Evolutionary conservation across 2,797 vertebrate genomes (phyloP).

Genomic region (Pempheris klunzingeri): DNA sequence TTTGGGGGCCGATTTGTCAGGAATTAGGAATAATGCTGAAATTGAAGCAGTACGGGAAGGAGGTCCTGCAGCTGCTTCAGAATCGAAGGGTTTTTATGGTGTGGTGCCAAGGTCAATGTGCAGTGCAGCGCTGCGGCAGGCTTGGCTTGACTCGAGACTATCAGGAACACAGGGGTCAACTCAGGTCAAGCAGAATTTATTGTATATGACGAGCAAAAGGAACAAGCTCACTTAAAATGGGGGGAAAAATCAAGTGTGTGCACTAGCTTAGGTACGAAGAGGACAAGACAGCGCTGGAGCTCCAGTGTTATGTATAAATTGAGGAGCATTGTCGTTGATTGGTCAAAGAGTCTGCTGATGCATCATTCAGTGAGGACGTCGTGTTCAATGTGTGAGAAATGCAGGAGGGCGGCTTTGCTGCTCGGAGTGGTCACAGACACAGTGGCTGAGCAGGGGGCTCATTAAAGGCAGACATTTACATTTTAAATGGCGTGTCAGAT

Average conservation of each 20-base stretch:
- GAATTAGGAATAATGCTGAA: slow-evolving; percentile 21
- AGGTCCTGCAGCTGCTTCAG: slow-evolving; percentile 3
- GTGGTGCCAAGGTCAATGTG: slow-evolving; percentile 35
- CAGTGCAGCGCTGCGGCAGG: slow-evolving; percentile 15
- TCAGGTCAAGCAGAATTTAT: slow-evolving; percentile 12
- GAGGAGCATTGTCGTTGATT: slow-evolving; percentile 9
- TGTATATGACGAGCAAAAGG: slow-evolving; percentile 20
- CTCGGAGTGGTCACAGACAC: neutral
- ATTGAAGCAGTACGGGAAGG: slow-evolving; percentile 4
- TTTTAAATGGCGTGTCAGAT: slow-evolving; percentile 14
- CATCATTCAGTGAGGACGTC: slow-evolving; percentile 36
- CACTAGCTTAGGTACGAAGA: neutral
- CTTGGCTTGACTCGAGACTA: neutral
- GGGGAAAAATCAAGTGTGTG: neutral
- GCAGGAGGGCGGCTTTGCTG: neutral
- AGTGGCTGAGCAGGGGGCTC: neutral
- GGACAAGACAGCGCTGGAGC: slow-evolving; percentile 5
- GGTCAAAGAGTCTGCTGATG: slow-evolving; percentile 29
- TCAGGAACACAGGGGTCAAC: slow-evolving; percentile 3
- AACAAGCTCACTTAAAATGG: neutral
- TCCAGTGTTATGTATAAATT: slow-evolving; percentile 23
- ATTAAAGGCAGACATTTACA: slow-evolving; percentile 1
- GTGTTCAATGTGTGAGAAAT: slow-evolving; percentile 26
- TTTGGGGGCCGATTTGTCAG: slow-evolving; percentile 26
- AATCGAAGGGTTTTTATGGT: slow-evolving; percentile 27